Conservation (phyloP, 2,797 vertebrate species). For the Triplophysa bombifrons region DNA sequence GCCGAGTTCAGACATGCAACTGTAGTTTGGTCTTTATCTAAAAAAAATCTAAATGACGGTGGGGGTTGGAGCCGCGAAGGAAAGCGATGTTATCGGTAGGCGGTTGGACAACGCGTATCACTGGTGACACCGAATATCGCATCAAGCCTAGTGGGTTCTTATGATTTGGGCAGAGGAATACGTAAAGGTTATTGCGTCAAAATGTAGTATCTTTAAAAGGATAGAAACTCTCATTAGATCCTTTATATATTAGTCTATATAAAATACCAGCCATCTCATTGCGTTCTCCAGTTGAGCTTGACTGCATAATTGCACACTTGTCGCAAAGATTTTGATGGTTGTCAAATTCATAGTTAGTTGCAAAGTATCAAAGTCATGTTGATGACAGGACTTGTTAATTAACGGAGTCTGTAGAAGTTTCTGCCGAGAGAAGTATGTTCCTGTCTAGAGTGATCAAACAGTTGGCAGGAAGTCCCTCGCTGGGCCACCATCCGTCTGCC, state of each 20-base stretch:
- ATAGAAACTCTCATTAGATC: not conserved
- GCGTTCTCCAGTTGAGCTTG: not conserved
- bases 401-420: slow-evolving; percentile 35
- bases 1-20: no score
- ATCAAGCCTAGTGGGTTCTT: not conserved
- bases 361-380: slow-evolving; percentile 68
- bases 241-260: not conserved
- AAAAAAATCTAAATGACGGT: no score
- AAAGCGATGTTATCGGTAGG: no score
- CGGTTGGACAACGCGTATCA: no score
- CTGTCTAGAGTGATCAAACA: slow-evolving; percentile 60
- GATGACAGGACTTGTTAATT: slow-evolving; percentile 48
- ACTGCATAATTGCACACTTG: slow-evolving; percentile 20
- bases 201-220: not conserved
- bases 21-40: no score
- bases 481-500: slow-evolving; percentile 27
- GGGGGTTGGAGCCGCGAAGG: no score
- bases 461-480: slow-evolving; percentile 26
- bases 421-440: slow-evolving; percentile 37
- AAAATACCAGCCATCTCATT: slow-evolving; percentile 11
- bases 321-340: slow-evolving; percentile 68
- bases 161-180: not conserved
- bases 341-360: slow-evolving; percentile 57
- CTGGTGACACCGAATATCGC: no score
- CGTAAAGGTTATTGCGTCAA: not conserved